Evolutionary conservation across 2,797 vertebrate genomes (phyloP), one percentile per base, ranked within the genome.

Genomic region (Gallirallus australis): DNA sequence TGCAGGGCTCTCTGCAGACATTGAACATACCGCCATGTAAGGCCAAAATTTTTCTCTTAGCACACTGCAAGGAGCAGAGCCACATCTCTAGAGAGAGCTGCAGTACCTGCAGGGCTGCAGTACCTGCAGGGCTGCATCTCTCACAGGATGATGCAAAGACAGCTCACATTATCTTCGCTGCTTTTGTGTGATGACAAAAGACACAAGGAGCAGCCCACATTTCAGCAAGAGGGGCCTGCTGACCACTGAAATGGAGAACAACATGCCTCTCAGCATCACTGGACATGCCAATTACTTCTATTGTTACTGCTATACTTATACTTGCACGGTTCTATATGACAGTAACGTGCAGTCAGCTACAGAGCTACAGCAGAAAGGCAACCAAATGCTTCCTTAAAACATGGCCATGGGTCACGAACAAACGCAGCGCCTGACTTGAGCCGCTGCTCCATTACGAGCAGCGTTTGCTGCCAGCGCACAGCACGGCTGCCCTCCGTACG

Each of bases 111-210:
- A 40, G 21, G 4, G 15, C 48, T 64, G 54, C 16, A 48, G 23
- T 7, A 39, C 21, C 21, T 27, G 15, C 40, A 40, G 21, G 15
- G 35, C 30, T 31, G 21, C 2, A 4, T 7, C 13, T 28, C 25
- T 12, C 31, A 28, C 12, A 35, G 1, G 7, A 2, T 1, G 12
- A 37, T 2, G 28, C 47, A 47, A 20, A 66, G 13, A 9, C 20
- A 5, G 8, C n/a, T 77, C 37, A 6, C 3, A n/a, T 19, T 57
- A 35, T 0, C 4, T 6, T 25, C 13, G 2, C 16, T 1, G 1
- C 10, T 54, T 33, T 4, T 11, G 4, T 21, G 3, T 0, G 5
- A 28, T 7, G 4, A 8, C 21, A 9, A 73, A 80, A 8, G 24
- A 33, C 27, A 17, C 0, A 12, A 57, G n/a, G 27, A 30, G 7